Evolutionary conservation across 2,797 vertebrate genomes (phyloP), one percentile per base, ranked within the genome.

Genomic region (Chrosomus eos): DNA sequence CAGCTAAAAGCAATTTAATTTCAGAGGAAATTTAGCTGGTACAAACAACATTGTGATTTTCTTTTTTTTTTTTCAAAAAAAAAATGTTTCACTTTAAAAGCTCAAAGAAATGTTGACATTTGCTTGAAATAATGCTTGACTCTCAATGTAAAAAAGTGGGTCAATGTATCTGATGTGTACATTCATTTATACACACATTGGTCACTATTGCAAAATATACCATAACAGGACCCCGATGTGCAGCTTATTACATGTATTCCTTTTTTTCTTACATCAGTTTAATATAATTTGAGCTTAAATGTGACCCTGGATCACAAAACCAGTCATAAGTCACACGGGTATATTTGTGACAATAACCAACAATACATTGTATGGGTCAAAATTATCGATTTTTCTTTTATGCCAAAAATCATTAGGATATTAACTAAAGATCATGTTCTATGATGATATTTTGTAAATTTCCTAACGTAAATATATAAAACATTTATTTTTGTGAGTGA

Each of bases 1-100:
- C 73, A 33, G 31, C 31, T 75, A 38, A 58, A 76, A 76, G 51
- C 73, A 18, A 38, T 76, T n/a, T 36, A 23, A 53, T 75, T 74
- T 53, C 18, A 33, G 5, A 51, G 45, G 45, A 28, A 51, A 74
- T 53, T 31, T 7, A 53, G 10, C 45, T 53, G 3, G 71, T 33
- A 51, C 4, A 73, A 51, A 45, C n/a, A 51, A 33, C 14, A 5
- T 33, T 53, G 10, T 51, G 18, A 23, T 23, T 72, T 40, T 71
- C 68, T n/a, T 16, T 38, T 43, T 3, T 43, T 43, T n/a, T 18
- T 11, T 70, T 14, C 14, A n/a, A n/a, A n/a, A n/a, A n/a, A n/a
- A n/a, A n/a, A n/a, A n/a, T n/a, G n/a, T n/a, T n/a, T 43, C 4
- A 31, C 26, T 48, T 72, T 48, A 73, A 73, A 73, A 48, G 8